Conservation (phyloP, 2,797 vertebrate genomes). For the Tympanoctomys barrerae region DNA sequence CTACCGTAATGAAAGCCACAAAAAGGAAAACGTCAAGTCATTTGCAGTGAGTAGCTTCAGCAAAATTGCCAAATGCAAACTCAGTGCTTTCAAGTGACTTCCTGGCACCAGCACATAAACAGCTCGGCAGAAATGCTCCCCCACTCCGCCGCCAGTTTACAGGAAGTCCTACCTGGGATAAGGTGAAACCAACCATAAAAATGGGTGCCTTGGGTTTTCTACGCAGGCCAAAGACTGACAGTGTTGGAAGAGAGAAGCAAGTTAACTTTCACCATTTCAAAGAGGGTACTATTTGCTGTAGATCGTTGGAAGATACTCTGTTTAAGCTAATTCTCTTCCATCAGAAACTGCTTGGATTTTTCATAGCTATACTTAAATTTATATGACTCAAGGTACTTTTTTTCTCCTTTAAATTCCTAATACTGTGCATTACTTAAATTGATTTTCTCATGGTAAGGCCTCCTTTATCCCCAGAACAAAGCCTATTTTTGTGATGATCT, state of each 20-base stretch:
- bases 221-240: background rate
- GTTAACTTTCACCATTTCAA: background rate
- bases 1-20: background rate
- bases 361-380: background rate
- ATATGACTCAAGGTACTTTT: background rate
- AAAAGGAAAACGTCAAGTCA: background rate
- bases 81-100: background rate
- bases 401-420: background rate
- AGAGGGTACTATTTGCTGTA: background rate
- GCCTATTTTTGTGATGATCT: background rate
- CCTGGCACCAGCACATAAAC: background rate
- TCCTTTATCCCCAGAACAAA: background rate
- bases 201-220: background rate
- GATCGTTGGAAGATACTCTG: background rate
- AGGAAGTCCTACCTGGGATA: background rate
- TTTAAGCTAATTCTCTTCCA: background rate
- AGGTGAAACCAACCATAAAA: background rate
- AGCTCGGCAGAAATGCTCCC: background rate
- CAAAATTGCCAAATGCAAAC: background rate
- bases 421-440: background rate
- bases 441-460: background rate
- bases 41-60: background rate
- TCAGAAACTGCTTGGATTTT: background rate
- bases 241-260: background rate
- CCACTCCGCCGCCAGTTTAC: background rate